Evolutionary conservation across 2,113 vertebrate genomes (phyloP), one percentile per base, ranked within the genome.

Genomic region (Rousettus leschenaultii): DNA sequence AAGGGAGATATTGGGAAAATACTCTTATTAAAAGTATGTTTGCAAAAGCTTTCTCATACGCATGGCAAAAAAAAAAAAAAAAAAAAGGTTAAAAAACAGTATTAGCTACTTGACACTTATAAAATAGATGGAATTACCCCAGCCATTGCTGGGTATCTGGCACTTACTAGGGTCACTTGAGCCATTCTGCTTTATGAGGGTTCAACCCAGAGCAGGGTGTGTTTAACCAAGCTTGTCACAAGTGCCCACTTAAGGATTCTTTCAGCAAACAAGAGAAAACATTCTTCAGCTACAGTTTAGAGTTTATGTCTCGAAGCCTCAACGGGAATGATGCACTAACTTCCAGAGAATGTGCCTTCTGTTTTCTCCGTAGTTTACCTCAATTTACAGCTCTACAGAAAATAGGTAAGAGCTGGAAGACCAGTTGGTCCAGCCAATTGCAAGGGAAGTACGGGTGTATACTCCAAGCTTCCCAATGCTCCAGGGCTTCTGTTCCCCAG

Each of bases 161-260:
- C 85, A 84, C 79, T 86, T 79, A 75, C 70, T 68, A 68, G 30
- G 78, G 83, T 96, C 82, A 96, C 82, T 84, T 87, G 80, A 59
- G 55, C 45, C 65, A 66, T 87, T 92, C 63, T 92, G 85, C 88
- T 84, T 86, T 83, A 84, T 38, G 57, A 94, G 66, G 66, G 82
- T 96, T 94, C 93, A 92, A 96, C 68, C 91, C 78, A 6, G 2
- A 88, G 59, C 15, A 71, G 51, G 18, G 19, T 13, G 86, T 73
- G 77, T 68, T 95, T 95, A 87, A 83, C 66, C 73, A 97, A 86
- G 68, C 74, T 95, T 75, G 59, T 43, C 82, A 15, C 86, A 95
- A 96, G 89, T 85, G 33, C 77, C 84, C 90, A 95, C 92, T 94
- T 95, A 90, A 48, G 68, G 55, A 84, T 96, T 95, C 86, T 83